Conservation (phyloP, 2,888 invertebrate genomes). For the Lamellibrachia satsuma region DNA sequence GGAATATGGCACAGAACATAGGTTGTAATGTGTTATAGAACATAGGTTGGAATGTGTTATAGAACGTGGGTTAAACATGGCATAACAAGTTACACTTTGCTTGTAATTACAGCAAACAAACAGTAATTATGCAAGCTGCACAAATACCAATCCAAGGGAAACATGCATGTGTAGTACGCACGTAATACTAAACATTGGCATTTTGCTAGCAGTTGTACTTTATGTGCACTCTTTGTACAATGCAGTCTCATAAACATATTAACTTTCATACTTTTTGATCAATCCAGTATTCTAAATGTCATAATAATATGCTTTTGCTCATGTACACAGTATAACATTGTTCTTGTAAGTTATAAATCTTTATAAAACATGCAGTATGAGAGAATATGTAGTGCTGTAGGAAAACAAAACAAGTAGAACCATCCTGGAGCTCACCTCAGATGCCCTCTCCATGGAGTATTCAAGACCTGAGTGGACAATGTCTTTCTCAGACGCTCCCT, state of each 20-base stretch:
- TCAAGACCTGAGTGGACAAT: slow-evolving; percentile 98
- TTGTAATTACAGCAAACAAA: background rate
- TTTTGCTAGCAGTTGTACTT: too few relatives aligned
- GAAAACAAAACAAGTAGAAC: background rate
- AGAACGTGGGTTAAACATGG: background rate
- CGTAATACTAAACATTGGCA: too few relatives aligned
- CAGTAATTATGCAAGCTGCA: too few relatives aligned
- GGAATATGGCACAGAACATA: background rate
- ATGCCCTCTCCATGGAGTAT: slow-evolving; percentile 97
- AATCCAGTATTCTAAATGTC: too few relatives aligned
- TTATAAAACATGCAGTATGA: background rate
- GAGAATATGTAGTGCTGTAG: background rate
- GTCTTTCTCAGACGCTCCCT: slow-evolving; percentile 96
- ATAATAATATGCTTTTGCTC: too few relatives aligned
- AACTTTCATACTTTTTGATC: too few relatives aligned
- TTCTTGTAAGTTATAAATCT: background rate
- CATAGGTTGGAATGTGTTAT: background rate
- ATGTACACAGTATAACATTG: too few relatives aligned
- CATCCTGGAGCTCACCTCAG: slow-evolving; percentile 74
- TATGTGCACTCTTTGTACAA: too few relatives aligned
- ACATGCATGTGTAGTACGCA: too few relatives aligned
- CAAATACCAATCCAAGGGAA: background rate
- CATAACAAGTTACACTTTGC: background rate
- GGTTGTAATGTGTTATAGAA: too few relatives aligned
- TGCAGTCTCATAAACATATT: too few relatives aligned